Evolutionary conservation across 2,113 vertebrate genomes (phyloP), one percentile per base, ranked within the genome.

Genomic region (Equus przewalskii): DNA sequence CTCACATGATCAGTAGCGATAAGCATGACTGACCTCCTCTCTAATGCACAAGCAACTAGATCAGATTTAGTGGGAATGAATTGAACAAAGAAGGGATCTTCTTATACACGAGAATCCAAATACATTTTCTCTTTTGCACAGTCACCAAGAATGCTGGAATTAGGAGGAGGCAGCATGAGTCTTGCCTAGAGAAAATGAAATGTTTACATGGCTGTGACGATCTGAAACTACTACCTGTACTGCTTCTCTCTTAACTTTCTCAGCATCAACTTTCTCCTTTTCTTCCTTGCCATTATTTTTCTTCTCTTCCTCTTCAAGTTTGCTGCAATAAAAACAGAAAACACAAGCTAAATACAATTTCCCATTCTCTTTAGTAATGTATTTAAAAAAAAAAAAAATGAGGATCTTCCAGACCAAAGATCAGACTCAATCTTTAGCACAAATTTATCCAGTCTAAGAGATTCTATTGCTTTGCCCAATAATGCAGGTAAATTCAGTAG

Each of bases 261-360:
- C 92, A 84, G 58, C 4, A 24, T 83, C 97, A 86, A 28, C 93
- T 88, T 93, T 98, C 72, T 90, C 51, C 36, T 86, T 84, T 75
- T 67, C 89, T 95, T 96, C 96, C 94, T 97, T 95, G 72, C 62
- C 81, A 41, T 79, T 26, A 18, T 60, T 96, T 98, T 97, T 98
- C 97, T 98, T 98, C 95, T n/a, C 88, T n/a, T 98, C 97, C 33
- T 98, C 98, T 98, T 99, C 98, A 94, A 98, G 97, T 98, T 98
- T 97, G 89, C 99, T 99, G 95, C 36, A 98, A 98, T 62, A 94
- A 67, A 98, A 98, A 80, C 80, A 97, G 79, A 93, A 91, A n/a
- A 85, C 19, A 85, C 8, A 85, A 41, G 36, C 46, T 92, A 41
- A 97, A 46, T 70, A 72, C 2, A 81, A 69, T 62, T 83, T 26